Base-by-base conservation (phyloP, 2,888 invertebrate species). In the Gymnocheta viridis region DNA sequence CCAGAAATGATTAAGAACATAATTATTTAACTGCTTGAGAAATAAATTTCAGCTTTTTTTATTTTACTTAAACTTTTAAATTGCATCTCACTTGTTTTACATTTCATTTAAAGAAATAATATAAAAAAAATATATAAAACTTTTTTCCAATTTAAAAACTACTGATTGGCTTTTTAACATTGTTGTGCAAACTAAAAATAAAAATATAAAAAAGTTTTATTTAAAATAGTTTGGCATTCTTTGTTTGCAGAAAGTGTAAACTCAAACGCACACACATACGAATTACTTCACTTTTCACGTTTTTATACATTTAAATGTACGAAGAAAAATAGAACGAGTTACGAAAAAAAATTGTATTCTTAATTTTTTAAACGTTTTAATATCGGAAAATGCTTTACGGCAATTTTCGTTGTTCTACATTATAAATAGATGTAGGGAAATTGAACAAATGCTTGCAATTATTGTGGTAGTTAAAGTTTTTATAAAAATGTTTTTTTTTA, bases 381-480 rank as follows among this genome's bases (percentile, higher is more conserved):
- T 77, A 38, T 60, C 49, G 38, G 10, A 77, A 69, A 77, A 49
- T 27, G 32, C 9, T 60, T 70, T 78, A 44, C n/a, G 19, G 47
- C 19, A 22, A 4, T 54, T 51, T 74, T 32, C 44, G 35, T n/a
- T 24, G 14, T 62, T n/a, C 19, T 14, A 22, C 29, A 56, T 41
- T 69, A 51, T 70, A n/a, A 70, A 78, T 79, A 7, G 24, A 35
- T 54, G 47, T 58, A 76, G 76, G 62, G 76, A 82, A 82, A 76
- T 47, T 82, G 32, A 76, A 76, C 82, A 82, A 69, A 70, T 82
- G 82, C 56, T 70, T 5, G 74, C 60, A 81, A 81, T 74, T 69
- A 76, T 69, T 32, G 7, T 17, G 22, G 19, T 29, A 41, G 38
- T 41, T 19, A 24, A 27, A 10, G 9, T 5, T 6, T n/a, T 47